phyloP scores from a whole-genome alignment of 1,140 invertebrate species.

The Drosophila ficusphila region DNA sequence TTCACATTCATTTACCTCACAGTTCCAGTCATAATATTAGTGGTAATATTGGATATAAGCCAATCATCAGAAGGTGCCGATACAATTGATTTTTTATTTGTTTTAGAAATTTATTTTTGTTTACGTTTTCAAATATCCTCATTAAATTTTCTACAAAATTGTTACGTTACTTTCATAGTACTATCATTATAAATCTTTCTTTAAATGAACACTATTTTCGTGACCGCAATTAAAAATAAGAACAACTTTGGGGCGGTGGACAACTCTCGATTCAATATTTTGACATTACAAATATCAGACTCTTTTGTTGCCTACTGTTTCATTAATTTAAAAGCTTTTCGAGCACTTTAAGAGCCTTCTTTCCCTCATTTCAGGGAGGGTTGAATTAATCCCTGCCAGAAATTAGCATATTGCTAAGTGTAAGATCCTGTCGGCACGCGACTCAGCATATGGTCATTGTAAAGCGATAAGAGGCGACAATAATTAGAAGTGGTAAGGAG shows the following conservation, averaged over 20 bases:
- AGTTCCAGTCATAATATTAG: slow-evolving; percentile 4
- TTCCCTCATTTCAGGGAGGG: neutral
- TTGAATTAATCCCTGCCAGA: slow-evolving; percentile 50
- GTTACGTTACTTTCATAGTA: too few species aligned
- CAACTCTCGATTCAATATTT: slow-evolving; percentile 48
- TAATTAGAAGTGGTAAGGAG: slow-evolving; percentile 56
- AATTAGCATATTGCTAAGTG: slow-evolving; percentile 63
- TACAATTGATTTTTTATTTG: too few species aligned
- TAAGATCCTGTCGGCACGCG: slow-evolving; percentile 60
- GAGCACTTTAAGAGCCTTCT: slow-evolving; percentile 14
- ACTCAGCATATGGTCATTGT: slow-evolving; percentile 8
- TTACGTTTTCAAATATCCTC: too few species aligned
- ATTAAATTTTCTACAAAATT: too few species aligned
- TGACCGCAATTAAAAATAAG: neutral
- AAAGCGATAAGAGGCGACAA: slow-evolving; percentile 31
- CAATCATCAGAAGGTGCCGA: too few species aligned
- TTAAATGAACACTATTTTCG: neutral
- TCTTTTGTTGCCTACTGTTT: slow-evolving; percentile 49
- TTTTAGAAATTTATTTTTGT: too few species aligned
- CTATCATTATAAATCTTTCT: too few species aligned
- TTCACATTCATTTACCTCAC: slow-evolving; percentile 19
- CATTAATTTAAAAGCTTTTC: slow-evolving; percentile 66
- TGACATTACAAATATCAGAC: slow-evolving; percentile 53
- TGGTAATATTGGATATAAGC: too few species aligned
- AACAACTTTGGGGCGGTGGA: neutral